Evolutionary conservation across 2,888 invertebrate genomes (phyloP).

Genomic region (Epistrophe grossulariae): DNA sequence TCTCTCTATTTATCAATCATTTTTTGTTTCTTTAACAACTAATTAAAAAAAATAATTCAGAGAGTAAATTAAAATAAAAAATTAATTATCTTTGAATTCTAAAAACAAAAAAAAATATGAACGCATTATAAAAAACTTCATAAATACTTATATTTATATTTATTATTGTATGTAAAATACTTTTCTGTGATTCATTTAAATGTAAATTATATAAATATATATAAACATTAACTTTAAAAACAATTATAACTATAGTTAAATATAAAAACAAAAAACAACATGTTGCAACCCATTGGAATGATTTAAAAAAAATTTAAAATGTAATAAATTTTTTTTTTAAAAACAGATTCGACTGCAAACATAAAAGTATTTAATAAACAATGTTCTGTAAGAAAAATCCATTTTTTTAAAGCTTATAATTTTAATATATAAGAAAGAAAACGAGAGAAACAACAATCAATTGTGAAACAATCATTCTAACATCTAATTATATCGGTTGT

Average conservation of each 20-base stretch:
- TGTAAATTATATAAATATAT: conserved; percentile 75
- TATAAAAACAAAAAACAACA: conserved; percentile 43
- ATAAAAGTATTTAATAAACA: conserved; percentile 54
- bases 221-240: conserved; percentile 59
- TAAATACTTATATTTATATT: conserved; percentile 74
- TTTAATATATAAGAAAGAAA: conserved; percentile 37
- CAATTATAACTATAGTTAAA: conserved; percentile 60
- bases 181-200: conserved; percentile 77
- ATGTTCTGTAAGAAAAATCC: conserved; percentile 21
- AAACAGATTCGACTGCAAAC: conserved; percentile 68
- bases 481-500: conserved; percentile 76
- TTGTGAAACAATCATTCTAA: conserved; percentile 78
- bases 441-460: conserved; percentile 77
- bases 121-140: conserved; percentile 57
- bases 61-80: conserved; percentile 49
- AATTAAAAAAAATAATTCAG: conserved; percentile 44
- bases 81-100: conserved; percentile 42
- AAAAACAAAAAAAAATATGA: conserved; percentile 32
- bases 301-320: conserved; percentile 52
- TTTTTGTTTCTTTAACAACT: conserved; percentile 3
- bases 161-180: conserved; percentile 76
- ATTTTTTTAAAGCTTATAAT: conserved; percentile 42
- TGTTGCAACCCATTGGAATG: conserved; percentile 68
- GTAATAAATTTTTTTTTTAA: too few species aligned
- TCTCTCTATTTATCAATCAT: background rate